Percentiles rank a stretch among this genome's conserved stretches.
Evolutionary conservation across 2,113 vertebrate genomes (phyloP).

Genomic region (Enhydra lutris): DNA sequence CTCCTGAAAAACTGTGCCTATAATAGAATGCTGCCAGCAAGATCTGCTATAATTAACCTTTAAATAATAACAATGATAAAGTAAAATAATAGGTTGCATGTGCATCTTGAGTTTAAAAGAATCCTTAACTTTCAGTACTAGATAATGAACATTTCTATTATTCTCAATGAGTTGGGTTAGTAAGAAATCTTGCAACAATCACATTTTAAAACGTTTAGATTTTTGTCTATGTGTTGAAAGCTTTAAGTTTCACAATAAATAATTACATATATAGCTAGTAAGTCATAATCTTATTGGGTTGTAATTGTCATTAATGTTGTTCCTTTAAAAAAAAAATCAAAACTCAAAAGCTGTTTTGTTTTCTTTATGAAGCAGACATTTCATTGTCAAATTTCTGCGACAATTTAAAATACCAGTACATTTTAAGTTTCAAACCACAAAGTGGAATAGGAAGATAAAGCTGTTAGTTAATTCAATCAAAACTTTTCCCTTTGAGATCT

Average conservation of each 20-base stretch:
- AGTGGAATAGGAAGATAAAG: neutral
- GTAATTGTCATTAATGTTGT: neutral
- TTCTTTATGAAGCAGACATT: neutral
- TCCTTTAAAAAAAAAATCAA: neutral
- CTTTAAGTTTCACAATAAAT: slow-evolving; percentile 12
- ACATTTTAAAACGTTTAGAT: neutral
- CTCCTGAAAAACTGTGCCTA: slow-evolving; percentile 49
- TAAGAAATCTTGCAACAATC: neutral
- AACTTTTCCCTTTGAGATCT: neutral
- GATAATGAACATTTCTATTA: slow-evolving; percentile 45
- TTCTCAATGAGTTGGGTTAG: neutral
- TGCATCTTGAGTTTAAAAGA: slow-evolving; percentile 29
- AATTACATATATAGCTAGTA: neutral
- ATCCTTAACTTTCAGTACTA: neutral
- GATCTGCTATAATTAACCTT: slow-evolving; percentile 72
- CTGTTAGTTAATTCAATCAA: neutral
- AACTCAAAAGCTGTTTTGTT: neutral
- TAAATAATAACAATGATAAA: slow-evolving; percentile 67
- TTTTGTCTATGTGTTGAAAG: neutral
- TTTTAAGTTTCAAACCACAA: neutral
- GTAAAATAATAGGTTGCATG: slow-evolving; percentile 69
- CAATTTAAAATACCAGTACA: neutral
- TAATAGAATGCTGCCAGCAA: slow-evolving; percentile 63
- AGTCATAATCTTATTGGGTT: neutral
- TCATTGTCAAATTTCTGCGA: neutral